Percentiles rank a stretch among this genome's conserved stretches.
These are phyloP conservation scores for Natator depressus DNA, from an alignment of 2,113 vertebrate genomes.

Conservation along the genomic window DNA sequence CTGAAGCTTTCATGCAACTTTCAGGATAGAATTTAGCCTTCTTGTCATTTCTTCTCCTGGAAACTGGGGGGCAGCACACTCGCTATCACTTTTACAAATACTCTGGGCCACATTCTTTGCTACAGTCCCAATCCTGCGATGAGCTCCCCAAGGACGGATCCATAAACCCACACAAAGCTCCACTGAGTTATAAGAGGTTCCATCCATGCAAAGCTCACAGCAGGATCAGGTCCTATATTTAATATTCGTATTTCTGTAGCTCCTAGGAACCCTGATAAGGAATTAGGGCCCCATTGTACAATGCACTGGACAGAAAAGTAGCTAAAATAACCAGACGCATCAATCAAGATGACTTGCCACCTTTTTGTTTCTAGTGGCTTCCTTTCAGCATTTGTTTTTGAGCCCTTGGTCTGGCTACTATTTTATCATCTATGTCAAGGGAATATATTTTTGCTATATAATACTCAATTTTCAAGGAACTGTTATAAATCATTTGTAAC, in stretches of 20 bases:
- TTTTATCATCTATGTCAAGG: conserved; percentile 4
- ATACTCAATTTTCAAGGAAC: conserved; percentile 47
- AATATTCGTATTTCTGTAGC: not conserved
- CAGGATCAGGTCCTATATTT: not conserved
- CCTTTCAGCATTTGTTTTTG: not conserved
- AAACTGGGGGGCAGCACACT: not conserved
- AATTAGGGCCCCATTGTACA: not conserved
- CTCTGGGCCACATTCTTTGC: not conserved
- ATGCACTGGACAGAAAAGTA: not conserved
- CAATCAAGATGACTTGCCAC: not conserved
- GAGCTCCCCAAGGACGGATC: not conserved
- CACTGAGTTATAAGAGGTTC: not conserved
- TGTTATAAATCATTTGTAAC: conserved; percentile 64
- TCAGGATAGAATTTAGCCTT: not conserved
- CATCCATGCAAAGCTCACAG: not conserved
- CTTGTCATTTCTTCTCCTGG: not conserved
- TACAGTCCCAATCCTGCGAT: fast-evolving
- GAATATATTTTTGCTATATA: conserved; percentile 5
- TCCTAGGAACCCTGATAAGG: not conserved
- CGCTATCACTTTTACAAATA: not conserved
- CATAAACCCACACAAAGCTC: not conserved
- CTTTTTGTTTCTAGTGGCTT: not conserved
- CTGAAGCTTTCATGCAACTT: not conserved
- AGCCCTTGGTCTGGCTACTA: not conserved
- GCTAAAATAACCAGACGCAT: not conserved